A percentile compares a stretch with the other conserved stretches of the same genome.
These are phyloP conservation scores for Himalopsyche tibetana DNA, from an alignment of 2,888 invertebrate species.

Conservation along the genomic window DNA sequence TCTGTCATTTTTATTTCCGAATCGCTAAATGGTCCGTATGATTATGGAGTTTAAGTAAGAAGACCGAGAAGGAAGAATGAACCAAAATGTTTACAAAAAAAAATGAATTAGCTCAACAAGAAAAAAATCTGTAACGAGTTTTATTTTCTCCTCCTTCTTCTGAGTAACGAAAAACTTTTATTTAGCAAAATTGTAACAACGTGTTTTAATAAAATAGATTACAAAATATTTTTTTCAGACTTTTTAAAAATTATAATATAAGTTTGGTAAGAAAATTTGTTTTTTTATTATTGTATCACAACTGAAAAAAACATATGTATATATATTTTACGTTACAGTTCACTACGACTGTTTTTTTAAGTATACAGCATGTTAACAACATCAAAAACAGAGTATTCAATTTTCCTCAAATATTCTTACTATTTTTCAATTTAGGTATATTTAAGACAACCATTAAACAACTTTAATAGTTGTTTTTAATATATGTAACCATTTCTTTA, in stretches of 20 bases:
- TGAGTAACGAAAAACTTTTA: not conserved
- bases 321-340: too few species aligned
- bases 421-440: too few species aligned
- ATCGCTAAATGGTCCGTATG: conserved; percentile 56
- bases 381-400: too few species aligned
- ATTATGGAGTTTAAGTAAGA: conserved; percentile 54
- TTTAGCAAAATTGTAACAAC: not conserved
- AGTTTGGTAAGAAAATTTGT: too few species aligned
- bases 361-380: too few species aligned
- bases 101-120: not conserved
- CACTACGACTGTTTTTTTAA: too few species aligned
- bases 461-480: not conserved
- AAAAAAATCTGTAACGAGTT: conserved; percentile 40
- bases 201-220: not conserved
- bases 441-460: not conserved
- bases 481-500: too few species aligned
- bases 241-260: not conserved
- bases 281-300: too few species aligned
- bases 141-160: not conserved
- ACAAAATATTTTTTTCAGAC: not conserved
- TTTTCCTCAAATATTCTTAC: too few species aligned
- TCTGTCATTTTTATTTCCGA: conserved; percentile 32
- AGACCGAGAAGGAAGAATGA: conserved; percentile 46
- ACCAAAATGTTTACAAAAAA: conserved; percentile 33
- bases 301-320: too few species aligned